Evolutionary conservation across 2,797 vertebrate species (phyloP).

Genomic region (Semaprochilodus insignis): DNA sequence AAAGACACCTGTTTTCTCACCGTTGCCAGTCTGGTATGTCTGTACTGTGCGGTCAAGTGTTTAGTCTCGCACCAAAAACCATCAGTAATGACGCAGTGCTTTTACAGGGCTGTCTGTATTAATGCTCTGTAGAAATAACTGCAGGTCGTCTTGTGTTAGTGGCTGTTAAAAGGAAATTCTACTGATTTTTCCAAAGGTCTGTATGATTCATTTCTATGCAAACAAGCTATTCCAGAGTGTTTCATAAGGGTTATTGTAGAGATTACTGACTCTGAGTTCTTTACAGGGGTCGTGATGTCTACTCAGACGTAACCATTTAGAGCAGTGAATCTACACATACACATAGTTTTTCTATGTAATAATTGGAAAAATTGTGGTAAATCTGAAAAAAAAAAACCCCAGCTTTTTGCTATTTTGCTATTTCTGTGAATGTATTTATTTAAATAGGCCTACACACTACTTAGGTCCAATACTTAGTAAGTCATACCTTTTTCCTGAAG

Average conservation of each 20-base stretch:
- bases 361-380: too few species aligned
- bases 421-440: too few species aligned
- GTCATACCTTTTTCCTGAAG: too few species aligned
- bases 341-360: too few species aligned
- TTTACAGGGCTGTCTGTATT: not conserved
- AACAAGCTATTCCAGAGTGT: not conserved
- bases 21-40: not conserved
- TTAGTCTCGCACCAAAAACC: not conserved
- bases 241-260: not conserved
- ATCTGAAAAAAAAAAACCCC: too few species aligned
- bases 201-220: not conserved
- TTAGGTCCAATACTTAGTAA: too few species aligned
- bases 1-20: not conserved
- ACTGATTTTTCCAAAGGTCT: not conserved
- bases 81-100: not conserved
- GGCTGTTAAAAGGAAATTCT: not conserved
- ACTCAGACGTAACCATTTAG: not conserved
- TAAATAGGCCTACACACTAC: too few species aligned
- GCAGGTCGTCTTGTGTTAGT: not conserved
- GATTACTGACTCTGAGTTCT: not conserved
- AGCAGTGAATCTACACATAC: too few species aligned
- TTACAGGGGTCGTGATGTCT: not conserved
- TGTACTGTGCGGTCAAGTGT: not conserved
- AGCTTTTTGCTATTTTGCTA: too few species aligned
- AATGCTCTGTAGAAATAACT: conserved; percentile 5